Evolutionary conservation across 35 echinoderm and acorn worm genomes (phyloP).

Genomic region (Strongylocentrotus purpuratus): DNA sequence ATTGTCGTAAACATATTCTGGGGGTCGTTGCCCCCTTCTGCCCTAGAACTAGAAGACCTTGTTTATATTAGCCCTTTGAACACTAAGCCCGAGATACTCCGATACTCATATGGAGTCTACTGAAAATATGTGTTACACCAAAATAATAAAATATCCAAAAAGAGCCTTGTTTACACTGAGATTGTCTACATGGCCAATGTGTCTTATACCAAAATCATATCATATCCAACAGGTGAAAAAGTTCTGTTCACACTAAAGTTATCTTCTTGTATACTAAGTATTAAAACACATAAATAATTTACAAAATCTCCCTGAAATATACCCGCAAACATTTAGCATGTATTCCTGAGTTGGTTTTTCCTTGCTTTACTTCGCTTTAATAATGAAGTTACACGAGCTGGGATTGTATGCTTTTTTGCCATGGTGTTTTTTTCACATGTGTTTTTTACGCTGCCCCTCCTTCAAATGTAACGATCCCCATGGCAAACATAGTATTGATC

Average conservation of each 20-base stretch:
- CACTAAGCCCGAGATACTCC: not conserved
- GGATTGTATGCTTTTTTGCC: not conserved
- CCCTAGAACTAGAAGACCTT: not conserved
- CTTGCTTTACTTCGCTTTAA: not conserved
- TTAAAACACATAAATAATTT: not conserved
- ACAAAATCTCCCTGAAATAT: not conserved
- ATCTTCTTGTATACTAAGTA: not conserved
- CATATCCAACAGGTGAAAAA: not conserved
- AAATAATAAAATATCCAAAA: too few relatives aligned
- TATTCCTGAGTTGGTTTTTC: not conserved
- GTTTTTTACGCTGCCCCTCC: not conserved
- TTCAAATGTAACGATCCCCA: not conserved
- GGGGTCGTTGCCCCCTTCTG: not conserved
- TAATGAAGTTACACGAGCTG: not conserved
- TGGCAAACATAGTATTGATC: slow-evolving; percentile 17
- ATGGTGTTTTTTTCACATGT: not conserved
- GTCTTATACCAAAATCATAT: not conserved
- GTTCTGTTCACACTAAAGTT: not conserved
- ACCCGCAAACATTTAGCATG: not conserved
- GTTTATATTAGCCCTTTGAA: not conserved
- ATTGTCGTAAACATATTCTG: slow-evolving; percentile 12
- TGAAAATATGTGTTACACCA: too few relatives aligned
- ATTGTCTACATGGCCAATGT: not conserved
- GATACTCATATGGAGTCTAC: too few relatives aligned
- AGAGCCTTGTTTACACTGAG: too few relatives aligned